Percentiles rank a stretch among this genome's conserved stretches.
These are phyloP conservation scores for Sclerurus mexicanus DNA, from an alignment of 2,113 vertebrate species.

Conservation along the genomic window DNA sequence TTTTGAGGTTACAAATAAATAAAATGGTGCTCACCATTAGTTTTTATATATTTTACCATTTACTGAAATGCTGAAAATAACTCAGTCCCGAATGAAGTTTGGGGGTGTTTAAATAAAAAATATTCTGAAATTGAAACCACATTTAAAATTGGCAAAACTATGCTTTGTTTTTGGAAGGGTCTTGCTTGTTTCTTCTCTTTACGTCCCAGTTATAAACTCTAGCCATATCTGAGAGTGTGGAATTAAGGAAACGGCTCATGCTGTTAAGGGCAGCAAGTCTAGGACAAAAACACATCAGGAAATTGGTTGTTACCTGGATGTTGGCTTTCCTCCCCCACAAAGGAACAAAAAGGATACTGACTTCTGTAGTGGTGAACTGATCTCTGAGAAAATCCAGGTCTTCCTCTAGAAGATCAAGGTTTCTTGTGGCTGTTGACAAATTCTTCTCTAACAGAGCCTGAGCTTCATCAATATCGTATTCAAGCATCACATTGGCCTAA, in stretches of 20 bases:
- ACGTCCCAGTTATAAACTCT: constrained; percentile 99
- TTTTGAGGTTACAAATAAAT: constrained; percentile 72
- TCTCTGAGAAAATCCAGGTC: constrained; percentile 97
- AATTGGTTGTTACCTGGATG: not conserved
- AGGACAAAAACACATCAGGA: not conserved
- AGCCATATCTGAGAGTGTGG: constrained; percentile 88
- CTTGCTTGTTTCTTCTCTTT: constrained; percentile 96
- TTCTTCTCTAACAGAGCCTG: constrained; percentile 95
- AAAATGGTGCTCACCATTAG: constrained; percentile 60
- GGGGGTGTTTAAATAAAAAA: constrained; percentile 85
- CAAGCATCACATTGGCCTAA: constrained; percentile 98
- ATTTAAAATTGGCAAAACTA: constrained; percentile 76
- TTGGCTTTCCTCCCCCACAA: not conserved
- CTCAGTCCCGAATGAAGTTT: constrained; percentile 62
- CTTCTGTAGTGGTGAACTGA: constrained; percentile 99
- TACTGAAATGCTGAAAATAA: constrained; percentile 59
- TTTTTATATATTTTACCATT: constrained; percentile 58
- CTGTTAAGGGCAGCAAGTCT: not conserved
- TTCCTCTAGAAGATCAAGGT: constrained; percentile 92
- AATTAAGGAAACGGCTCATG: constrained; percentile 75
- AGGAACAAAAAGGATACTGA: constrained; percentile 94
- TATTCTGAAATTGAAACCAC: constrained; percentile 80
- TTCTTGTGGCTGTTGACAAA: constrained; percentile 89
- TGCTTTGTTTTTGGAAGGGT: constrained; percentile 85
- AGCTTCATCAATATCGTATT: constrained; percentile 97